These are phyloP conservation scores for Isichthys henryi DNA, from an alignment of 2,113 vertebrate species.

Conservation along the genomic window DNA sequence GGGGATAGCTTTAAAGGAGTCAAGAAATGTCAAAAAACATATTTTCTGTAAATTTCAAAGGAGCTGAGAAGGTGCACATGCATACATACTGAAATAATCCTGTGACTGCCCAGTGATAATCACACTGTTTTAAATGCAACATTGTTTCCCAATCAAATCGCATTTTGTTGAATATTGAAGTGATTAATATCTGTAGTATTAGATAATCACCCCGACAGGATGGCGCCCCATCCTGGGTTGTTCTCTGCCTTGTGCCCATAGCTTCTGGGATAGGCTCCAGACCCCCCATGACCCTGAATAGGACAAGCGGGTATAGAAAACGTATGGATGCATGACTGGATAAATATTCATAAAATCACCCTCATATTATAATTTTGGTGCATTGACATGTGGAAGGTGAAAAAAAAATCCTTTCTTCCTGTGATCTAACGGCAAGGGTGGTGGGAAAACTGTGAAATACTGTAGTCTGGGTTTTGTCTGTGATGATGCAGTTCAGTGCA, in stretches of 20 bases:
- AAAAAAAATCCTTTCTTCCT: neutral
- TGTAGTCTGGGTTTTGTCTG: constrained; percentile 73
- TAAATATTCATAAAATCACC: neutral
- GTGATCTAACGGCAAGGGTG: constrained; percentile 36
- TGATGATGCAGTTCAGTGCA: constrained; percentile 78
- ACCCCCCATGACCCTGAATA: neutral
- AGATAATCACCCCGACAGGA: neutral
- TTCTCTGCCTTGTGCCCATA: neutral
- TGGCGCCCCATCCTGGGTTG: neutral
- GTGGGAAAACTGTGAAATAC: constrained; percentile 66
- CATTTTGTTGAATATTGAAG: neutral
- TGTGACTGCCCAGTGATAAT: neutral
- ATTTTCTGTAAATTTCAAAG: constrained; percentile 56
- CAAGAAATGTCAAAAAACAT: constrained; percentile 58
- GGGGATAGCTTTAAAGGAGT: constrained; percentile 49
- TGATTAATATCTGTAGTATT: neutral
- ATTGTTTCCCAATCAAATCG: neutral
- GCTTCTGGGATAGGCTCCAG: neutral
- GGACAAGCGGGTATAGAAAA: neutral
- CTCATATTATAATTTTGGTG: neutral
- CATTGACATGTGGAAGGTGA: neutral
- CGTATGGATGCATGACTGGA: neutral
- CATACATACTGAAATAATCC: constrained; percentile 28
- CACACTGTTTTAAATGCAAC: neutral
- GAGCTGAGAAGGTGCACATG: constrained; percentile 55